Conservation (phyloP, 2,113 vertebrate species). For the Perca flavescens region DNA sequence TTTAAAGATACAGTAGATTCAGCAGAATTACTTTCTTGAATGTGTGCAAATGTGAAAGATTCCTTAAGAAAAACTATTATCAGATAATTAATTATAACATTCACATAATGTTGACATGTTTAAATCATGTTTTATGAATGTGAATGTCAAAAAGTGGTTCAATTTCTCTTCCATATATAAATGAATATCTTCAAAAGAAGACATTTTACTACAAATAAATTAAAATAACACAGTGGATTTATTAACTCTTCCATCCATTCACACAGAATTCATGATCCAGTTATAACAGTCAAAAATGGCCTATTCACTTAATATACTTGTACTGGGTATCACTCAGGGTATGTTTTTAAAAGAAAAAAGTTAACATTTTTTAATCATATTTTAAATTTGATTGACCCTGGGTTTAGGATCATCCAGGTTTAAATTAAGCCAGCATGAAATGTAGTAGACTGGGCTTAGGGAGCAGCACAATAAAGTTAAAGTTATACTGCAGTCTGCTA, state of each 20-base stretch:
- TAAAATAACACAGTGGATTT: too few species aligned
- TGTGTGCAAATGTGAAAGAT: not conserved
- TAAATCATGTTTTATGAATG: not conserved
- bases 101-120: too few species aligned
- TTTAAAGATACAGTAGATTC: too few species aligned
- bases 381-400: not conserved
- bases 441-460: not conserved
- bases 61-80: not conserved
- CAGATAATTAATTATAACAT: not conserved
- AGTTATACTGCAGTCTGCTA: constrained; percentile 44
- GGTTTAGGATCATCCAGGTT: not conserved
- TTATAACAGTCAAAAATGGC: not conserved
- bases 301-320: not conserved
- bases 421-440: not conserved
- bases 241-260: not conserved
- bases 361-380: not conserved
- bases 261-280: not conserved
- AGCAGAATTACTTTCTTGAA: not conserved
- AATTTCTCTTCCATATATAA: too few species aligned
- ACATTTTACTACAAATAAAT: not conserved
- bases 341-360: not conserved
- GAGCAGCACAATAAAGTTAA: constrained; percentile 3
- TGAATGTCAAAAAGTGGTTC: too few species aligned
- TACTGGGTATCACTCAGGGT: not conserved
- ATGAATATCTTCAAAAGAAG: too few species aligned